A percentile compares a stretch with the other conserved stretches of the same genome.
phyloP scores from a whole-genome alignment of 2,113 vertebrate genomes.

The Ophthalmolycus amberensis region DNA sequence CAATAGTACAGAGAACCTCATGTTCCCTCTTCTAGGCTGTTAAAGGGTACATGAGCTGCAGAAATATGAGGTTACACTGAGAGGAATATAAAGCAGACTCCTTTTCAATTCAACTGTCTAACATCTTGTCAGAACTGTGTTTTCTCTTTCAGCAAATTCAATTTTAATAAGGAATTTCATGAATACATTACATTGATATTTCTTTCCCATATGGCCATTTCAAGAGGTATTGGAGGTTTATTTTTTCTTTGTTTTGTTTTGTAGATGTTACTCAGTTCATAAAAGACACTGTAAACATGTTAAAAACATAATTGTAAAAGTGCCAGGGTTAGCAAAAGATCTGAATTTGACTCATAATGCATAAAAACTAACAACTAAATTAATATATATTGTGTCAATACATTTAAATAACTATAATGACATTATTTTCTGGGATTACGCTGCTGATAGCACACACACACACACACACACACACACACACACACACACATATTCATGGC shows the following conservation, averaged over 20 bases:
- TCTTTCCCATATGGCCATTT: neutral
- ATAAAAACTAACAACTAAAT: neutral
- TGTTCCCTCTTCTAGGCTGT: conserved; percentile 2
- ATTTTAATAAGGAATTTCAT: neutral
- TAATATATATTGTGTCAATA: too few species aligned
- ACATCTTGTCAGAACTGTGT: neutral
- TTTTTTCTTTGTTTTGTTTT: neutral
- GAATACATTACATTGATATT: neutral
- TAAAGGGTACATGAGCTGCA: conserved; percentile 5
- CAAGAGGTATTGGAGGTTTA: neutral
- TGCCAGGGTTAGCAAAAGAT: neutral
- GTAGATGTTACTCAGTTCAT: neutral
- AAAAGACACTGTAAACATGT: neutral
- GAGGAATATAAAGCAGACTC: neutral
- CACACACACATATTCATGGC: neutral
- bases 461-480: neutral
- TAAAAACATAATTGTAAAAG: neutral
- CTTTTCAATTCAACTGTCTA: neutral
- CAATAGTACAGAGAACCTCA: neutral
- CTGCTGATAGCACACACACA: neutral
- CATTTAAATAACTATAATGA: neutral
- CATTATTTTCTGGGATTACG: neutral
- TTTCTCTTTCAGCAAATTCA: neutral
- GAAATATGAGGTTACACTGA: conserved; percentile 3
- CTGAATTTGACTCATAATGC: neutral